phyloP scores from a whole-genome alignment of 2,797 vertebrate species.

The Epinephelus awoara region DNA sequence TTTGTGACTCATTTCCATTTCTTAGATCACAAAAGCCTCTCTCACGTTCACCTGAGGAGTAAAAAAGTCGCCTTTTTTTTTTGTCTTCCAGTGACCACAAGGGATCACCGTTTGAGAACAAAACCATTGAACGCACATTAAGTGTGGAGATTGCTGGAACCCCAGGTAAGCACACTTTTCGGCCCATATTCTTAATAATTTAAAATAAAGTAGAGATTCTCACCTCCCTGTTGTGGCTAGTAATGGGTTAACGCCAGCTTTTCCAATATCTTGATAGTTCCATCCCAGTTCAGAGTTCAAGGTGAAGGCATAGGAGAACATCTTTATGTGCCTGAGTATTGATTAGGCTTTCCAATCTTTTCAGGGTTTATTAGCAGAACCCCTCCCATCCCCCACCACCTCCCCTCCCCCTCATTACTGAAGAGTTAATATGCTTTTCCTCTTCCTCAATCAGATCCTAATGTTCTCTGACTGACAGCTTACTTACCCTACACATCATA shows the following conservation, averaged over 20 bases:
- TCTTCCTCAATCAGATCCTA: slow-evolving; percentile 71
- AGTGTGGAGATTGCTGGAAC: slow-evolving; percentile 99
- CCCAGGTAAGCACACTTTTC: slow-evolving; percentile 90
- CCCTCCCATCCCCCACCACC: slow-evolving; percentile 34
- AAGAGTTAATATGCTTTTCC: slow-evolving; percentile 70
- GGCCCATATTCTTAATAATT: neutral
- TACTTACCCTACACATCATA: slow-evolving; percentile 72
- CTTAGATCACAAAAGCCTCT: slow-evolving; percentile 84
- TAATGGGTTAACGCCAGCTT: slow-evolving; percentile 49
- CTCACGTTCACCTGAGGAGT: slow-evolving; percentile 75
- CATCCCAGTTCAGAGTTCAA: slow-evolving; percentile 79
- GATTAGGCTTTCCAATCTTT: slow-evolving; percentile 79
- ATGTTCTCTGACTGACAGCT: slow-evolving; percentile 76
- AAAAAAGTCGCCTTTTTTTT: slow-evolving; percentile 49
- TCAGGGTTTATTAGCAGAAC: slow-evolving; percentile 72
- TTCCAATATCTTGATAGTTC: slow-evolving; percentile 54
- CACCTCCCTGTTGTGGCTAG: neutral
- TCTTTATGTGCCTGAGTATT: slow-evolving; percentile 79
- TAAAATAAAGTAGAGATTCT: neutral
- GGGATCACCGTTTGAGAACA: slow-evolving; percentile 99
- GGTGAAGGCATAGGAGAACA: slow-evolving; percentile 68
- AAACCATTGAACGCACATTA: slow-evolving; percentile 99
- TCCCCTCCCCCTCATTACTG: slow-evolving; percentile 37
- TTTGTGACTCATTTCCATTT: slow-evolving; percentile 88
- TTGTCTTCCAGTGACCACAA: slow-evolving; percentile 99